A percentile compares a stretch with the other conserved stretches of the same genome.
Evolutionary conservation across 2,113 vertebrate species (phyloP).

Genomic region (Synodontis membranacea): DNA sequence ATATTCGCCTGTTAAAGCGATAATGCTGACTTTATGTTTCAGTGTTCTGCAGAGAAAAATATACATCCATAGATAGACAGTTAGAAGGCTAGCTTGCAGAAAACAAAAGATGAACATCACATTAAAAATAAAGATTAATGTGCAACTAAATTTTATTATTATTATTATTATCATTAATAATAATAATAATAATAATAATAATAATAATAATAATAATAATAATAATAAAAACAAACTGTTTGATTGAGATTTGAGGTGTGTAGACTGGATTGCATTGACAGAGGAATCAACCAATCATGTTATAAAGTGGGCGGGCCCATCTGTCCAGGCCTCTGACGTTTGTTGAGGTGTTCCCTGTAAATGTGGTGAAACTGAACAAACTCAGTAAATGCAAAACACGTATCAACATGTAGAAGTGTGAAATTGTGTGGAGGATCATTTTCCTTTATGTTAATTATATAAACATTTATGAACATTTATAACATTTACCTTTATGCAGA

Average conservation of each 20-base stretch:
- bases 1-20: neutral
- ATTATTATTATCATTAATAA: neutral
- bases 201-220: neutral
- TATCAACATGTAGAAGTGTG: too few species aligned
- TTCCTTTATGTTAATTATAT: too few species aligned
- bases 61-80: too few species aligned
- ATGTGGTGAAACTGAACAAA: too few species aligned
- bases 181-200: neutral
- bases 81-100: neutral
- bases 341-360: neutral
- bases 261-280: neutral
- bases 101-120: neutral
- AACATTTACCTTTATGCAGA: too few species aligned
- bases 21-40: neutral
- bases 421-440: too few species aligned
- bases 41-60: neutral
- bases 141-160: neutral
- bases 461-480: too few species aligned
- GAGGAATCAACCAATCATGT: neutral
- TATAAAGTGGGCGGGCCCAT: neutral
- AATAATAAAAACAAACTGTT: neutral
- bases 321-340: neutral
- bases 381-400: too few species aligned
- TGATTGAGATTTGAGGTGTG: neutral
- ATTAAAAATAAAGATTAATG: neutral